These are phyloP conservation scores for Zalophus californianus DNA, from an alignment of 2,797 vertebrate genomes.

Conservation along the genomic window DNA sequence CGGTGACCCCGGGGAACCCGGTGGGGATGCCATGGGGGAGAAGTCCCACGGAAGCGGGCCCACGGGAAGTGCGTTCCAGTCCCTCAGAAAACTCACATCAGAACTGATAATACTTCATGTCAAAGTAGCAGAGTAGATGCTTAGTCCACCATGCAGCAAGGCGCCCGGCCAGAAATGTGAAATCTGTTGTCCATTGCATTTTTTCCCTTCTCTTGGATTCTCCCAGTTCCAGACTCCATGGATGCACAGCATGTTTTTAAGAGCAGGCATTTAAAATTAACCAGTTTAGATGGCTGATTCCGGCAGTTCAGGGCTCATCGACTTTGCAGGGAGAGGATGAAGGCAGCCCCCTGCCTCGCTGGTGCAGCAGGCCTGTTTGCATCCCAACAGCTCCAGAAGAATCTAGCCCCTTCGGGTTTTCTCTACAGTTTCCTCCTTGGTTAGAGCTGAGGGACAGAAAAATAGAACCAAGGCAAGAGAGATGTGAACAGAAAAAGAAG, in stretches of 20 bases:
- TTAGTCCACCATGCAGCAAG: neutral
- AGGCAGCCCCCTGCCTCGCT: neutral
- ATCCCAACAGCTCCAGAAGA: neutral
- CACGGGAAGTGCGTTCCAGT: rapidly evolving
- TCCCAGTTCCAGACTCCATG: neutral
- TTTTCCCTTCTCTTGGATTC: neutral
- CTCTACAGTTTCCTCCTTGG: neutral
- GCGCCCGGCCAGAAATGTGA: rapidly evolving
- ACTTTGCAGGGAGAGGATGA: neutral
- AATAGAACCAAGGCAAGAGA: rapidly evolving
- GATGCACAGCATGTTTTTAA: neutral
- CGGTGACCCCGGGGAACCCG: neutral
- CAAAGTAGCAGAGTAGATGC: rapidly evolving
- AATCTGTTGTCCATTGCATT: rapidly evolving
- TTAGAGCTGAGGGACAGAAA: neutral
- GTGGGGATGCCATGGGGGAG: neutral
- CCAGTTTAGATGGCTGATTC: neutral
- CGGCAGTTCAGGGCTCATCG: neutral
- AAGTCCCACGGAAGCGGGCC: neutral
- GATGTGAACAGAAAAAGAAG: neutral
- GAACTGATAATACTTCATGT: rapidly evolving
- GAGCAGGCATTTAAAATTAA: neutral
- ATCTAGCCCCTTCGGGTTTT: neutral
- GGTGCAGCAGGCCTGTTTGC: neutral
- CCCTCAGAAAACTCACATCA: neutral